Evolutionary conservation across 1,140 invertebrate species (phyloP).

Genomic region (Apis dorsata): DNA sequence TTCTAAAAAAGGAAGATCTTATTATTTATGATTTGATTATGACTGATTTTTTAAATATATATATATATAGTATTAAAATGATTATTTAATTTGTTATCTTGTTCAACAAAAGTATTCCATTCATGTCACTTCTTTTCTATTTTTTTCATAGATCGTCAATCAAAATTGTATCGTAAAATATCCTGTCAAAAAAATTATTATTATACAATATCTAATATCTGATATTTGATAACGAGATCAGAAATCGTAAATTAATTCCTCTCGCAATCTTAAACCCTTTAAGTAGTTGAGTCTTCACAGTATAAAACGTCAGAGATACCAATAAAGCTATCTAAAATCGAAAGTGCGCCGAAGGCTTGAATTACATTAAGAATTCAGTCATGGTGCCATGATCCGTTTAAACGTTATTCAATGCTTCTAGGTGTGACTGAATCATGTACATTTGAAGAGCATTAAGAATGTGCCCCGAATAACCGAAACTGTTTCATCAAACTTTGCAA

Average conservation of each 20-base stretch:
- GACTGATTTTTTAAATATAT: too few relatives aligned
- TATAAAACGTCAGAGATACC: not conserved
- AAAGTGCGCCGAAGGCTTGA: slow-evolving; percentile 12
- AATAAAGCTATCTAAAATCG: slow-evolving; percentile 29
- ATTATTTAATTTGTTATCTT: too few relatives aligned
- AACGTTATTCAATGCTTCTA: slow-evolving; percentile 24
- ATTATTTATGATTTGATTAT: too few relatives aligned
- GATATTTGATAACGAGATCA: not conserved
- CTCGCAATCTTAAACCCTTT: not conserved
- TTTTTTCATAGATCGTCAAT: too few relatives aligned
- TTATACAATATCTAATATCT: not conserved
- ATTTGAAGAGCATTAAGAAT: not conserved
- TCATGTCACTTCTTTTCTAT: too few relatives aligned
- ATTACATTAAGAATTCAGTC: slow-evolving; percentile 36
- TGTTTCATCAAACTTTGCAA: not conserved
- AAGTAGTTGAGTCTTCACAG: not conserved
- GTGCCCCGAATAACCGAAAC: slow-evolving; percentile 1
- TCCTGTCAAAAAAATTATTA: too few relatives aligned
- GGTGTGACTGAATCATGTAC: slow-evolving; percentile 28
- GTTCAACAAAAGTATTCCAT: too few relatives aligned
- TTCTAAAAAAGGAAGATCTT: too few relatives aligned
- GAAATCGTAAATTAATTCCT: not conserved
- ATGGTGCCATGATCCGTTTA: slow-evolving; percentile 26
- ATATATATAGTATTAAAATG: too few relatives aligned
- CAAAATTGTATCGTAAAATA: too few relatives aligned